Base-by-base conservation (phyloP, 2,113 vertebrate species). In the Sylvietta virens region DNA sequence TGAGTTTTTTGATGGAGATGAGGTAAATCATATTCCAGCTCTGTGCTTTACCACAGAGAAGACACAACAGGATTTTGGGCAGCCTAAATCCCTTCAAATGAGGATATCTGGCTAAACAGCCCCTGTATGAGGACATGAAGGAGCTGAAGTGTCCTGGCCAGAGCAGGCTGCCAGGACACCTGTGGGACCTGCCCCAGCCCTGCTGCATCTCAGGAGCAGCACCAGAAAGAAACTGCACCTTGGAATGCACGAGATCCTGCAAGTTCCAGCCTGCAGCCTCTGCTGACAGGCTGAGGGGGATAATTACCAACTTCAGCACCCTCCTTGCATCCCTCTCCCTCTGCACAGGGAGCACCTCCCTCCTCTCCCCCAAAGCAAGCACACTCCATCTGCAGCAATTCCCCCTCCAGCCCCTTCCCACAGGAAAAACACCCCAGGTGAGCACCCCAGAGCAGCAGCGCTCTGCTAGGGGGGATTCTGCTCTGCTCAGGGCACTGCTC, bases 21-120 rank as follows among this genome's bases (percentile, higher is more conserved):
- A 69, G 31, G 20, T 37, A 37, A 79, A 82, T 26, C 2, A 6
- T 12, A 16, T 2, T 45, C 70, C 27, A 28, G 33, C 51, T 66
- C 61, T 31, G 9, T 12, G n/a, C 44, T 82, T 17, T 23, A 16
- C 31, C 51, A 42, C 22, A 44, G 21, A 90, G 35, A 44, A n/a
- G 77, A 26, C 0, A 16, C 8, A 61, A 1, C 14, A 71, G 44
- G 57, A 40, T 8, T 79, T 39, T 20, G 45, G 72, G 65, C 85
- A 93, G 67, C 26, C 58, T 35, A 8, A 65, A 70, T 10, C 42
- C 7, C n/a, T 51, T 48, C 1, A 18, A 79, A 19, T 0, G 28
- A 13, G 66, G 31, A 1, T 14, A 4, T 6, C 1, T 33, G 62
- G 12, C 27, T 27, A 0, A 31, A 37, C 33, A 35, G 1, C 58